Base-by-base conservation (phyloP, 2,888 invertebrate genomes). In the Spodoptera exigua region DNA sequence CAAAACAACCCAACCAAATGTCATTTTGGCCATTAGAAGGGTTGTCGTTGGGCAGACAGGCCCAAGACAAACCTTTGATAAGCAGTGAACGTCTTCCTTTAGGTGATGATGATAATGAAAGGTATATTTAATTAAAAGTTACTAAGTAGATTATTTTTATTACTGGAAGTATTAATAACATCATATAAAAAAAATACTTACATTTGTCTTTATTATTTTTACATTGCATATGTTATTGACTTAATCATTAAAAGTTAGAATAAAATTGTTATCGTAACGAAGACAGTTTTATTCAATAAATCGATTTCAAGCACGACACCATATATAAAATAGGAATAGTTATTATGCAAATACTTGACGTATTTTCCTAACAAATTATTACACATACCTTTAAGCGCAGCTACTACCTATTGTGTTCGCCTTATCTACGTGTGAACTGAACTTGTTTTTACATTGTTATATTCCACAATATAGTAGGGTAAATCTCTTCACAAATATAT, bases 261-360 rank as follows among this genome's bases (percentile, higher is more conserved):
- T 11, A n/a, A 21, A 18, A 55, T 37, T 27, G 9, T 35, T 53
- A 40, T 36, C 36, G 14, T 49, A 70, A 13, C 36, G 5, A 16
- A 16, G 40, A 41, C 0, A 21, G 16, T 1, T 17, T 34, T 17
- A 12, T 40, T 35, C 39, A 45, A 32, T 18, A 57, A 3, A 52
- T 17, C 16, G 17, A 70, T 66, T 51, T 57, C 16, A 43, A 51
- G 1, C 17, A 56, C 18, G 41, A 55, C 41, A 36, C 34, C 54
- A 36, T 35, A 35, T 43, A 47, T 56, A 49, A n/a, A n/a, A 49
- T 27, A 62, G 45, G 34, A 66, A 66, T 43, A 57, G 46, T 64
- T 63, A 57, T 70, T 51, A 70, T 56, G 51, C 17, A 44, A 70
- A 64, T 47, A 51, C 17, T 44, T 56, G 45, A 39, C 41, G 46